Evolutionary conservation across 2,113 vertebrate genomes (phyloP).

Genomic region (Callospermophilus lateralis): DNA sequence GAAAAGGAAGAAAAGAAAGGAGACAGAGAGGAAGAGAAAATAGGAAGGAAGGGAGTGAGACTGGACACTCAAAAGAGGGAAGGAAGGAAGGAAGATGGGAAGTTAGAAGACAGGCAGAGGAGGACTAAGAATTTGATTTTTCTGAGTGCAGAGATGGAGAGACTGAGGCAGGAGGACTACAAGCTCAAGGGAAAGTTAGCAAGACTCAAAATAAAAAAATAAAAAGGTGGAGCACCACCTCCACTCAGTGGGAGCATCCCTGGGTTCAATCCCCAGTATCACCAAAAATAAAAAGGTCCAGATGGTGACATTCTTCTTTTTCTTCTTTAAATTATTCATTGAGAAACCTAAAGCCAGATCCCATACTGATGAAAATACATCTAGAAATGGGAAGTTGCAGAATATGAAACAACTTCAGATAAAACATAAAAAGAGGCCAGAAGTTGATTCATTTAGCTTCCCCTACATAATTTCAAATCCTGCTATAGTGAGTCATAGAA

Average conservation of each 20-base stretch:
- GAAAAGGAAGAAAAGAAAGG: neutral
- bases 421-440: neutral
- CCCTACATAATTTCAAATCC: neutral
- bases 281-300: no score
- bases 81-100: neutral
- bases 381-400: neutral
- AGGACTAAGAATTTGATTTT: neutral
- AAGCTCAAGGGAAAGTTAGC: no score
- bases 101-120: neutral
- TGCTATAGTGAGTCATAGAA: neutral
- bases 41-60: no score
- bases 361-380: neutral
- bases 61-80: neutral
- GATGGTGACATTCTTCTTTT: neutral
- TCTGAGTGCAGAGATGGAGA: no score
- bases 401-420: neutral
- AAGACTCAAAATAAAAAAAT: no score
- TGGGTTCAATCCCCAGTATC: no score
- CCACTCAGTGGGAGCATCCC: no score
- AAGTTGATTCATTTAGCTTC: neutral
- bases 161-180: no score
- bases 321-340: conserved; percentile 1
- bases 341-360: neutral
- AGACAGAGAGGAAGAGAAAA: neutral
- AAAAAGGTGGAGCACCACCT: no score